Evolutionary conservation across 2,113 vertebrate species (phyloP), one percentile per base, ranked within the genome.

Genomic region (Anser cygnoides): DNA sequence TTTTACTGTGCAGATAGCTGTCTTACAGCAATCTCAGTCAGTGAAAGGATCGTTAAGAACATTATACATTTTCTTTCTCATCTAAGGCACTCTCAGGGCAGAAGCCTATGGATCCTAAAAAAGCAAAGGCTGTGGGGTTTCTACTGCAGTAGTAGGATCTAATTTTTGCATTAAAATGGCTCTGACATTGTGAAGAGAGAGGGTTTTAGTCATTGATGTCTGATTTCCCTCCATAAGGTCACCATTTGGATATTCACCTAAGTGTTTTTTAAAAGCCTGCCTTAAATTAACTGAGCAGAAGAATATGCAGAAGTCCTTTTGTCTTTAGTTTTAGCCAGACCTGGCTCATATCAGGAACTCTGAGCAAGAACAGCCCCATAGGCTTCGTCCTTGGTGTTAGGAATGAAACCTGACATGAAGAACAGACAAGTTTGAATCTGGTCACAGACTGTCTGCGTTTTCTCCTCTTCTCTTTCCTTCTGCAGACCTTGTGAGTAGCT

Each of bases 201-300:
- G 63, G 11, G 3, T 70, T 41, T 67, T 22, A 77, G n/a, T 74
- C 5, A 6, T 16, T 0, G 0, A 3, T 59, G 11, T 71, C 31
- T 55, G 1, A 39, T 66, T 86, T 84, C 17, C 28, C 14, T 88
- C 73, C 26, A 14, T 50, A 83, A 83, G 26, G 49, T 73, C 29
- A 22, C 14, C 62, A 29, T 66, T 68, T 44, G 29, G 6, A 16
- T 80, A 43, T 39, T 72, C 20, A 26, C 0, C 63, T 55, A 80
- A 58, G 22, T 29, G 41, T 5, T 55, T 76, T 52, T 85, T 61
- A 46, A 75, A 65, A 94, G 58, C 50, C 15, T 76, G 12, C 46
- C 44, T 88, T 68, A 67, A 78, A 41, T 78, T 74, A 65, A 25
- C 33, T 28, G 28, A 76, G 54, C 21, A 66, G 41, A 73, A 80